A percentile compares a stretch with the other conserved stretches of the same genome.
These are phyloP conservation scores for Rhynchotus rufescens DNA, from an alignment of 2,797 vertebrate species.

Conservation along the genomic window DNA sequence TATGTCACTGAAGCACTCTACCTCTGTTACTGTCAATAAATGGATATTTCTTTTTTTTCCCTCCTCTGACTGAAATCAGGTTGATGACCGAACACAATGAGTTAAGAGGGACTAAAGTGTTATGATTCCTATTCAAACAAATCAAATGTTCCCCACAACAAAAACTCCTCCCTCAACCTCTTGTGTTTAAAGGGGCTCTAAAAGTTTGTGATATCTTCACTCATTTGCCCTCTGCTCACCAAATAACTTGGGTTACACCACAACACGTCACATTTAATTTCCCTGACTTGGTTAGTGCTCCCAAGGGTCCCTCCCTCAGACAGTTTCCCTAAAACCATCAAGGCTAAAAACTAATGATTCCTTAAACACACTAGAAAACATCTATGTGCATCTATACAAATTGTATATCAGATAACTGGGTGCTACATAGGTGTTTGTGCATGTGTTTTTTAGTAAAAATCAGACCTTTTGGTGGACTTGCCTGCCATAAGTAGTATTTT, in stretches of 20 bases:
- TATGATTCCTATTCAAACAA: accelerated
- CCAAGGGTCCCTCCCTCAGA: not conserved
- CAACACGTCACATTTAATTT: not conserved
- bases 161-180: not conserved
- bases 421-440: no score
- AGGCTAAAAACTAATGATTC: not conserved
- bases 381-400: no score
- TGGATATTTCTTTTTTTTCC: not conserved
- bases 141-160: accelerated
- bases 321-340: not conserved
- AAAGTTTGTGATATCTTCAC: not conserved
- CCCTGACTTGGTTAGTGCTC: not conserved
- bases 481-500: not conserved
- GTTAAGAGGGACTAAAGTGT: not conserved
- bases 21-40: not conserved
- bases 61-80: not conserved
- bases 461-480: not conserved
- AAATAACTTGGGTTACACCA: not conserved
- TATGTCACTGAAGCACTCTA: not conserved
- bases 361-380: not conserved
- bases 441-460: no score
- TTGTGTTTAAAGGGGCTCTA: not conserved
- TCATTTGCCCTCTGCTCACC: not conserved
- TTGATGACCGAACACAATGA: not conserved
- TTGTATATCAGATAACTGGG: no score